Evolutionary conservation across 2,113 vertebrate species (phyloP).

Genomic region (Castor canadensis): DNA sequence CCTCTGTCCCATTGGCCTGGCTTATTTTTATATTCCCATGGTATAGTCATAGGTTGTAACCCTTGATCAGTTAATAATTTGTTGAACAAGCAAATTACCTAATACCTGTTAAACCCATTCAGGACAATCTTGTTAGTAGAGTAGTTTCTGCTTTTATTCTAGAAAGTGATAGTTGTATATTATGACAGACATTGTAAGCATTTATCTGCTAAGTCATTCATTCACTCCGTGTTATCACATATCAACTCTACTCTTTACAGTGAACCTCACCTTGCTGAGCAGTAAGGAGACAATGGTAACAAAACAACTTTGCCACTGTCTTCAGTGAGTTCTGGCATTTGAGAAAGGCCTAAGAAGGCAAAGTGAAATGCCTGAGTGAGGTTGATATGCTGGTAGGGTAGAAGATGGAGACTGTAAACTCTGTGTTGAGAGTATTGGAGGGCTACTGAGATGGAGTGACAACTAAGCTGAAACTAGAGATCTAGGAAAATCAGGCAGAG

Average conservation of each 20-base stretch:
- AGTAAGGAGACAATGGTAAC: no score
- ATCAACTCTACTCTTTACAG: fast-evolving
- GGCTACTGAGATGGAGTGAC: fast-evolving
- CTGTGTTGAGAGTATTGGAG: fast-evolving
- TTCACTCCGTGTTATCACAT: no score
- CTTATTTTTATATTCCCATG: background rate
- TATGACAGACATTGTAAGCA: fast-evolving
- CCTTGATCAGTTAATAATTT: background rate
- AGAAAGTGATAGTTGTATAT: fast-evolving
- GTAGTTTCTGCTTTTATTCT: background rate
- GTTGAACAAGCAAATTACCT: background rate
- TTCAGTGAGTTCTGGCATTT: fast-evolving
- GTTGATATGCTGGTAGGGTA: fast-evolving
- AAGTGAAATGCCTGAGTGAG: fast-evolving
- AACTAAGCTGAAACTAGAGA: no score
- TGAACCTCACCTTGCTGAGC: background rate
- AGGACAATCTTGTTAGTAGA: background rate
- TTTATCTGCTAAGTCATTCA: no score
- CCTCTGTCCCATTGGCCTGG: fast-evolving
- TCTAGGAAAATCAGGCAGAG: background rate
- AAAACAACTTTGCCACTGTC: background rate
- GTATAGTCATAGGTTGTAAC: background rate
- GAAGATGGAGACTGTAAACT: fast-evolving
- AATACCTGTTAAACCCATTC: background rate
- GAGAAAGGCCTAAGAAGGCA: background rate